phyloP scores from a whole-genome alignment of 2,113 vertebrate genomes.

The Indicator indicator region DNA sequence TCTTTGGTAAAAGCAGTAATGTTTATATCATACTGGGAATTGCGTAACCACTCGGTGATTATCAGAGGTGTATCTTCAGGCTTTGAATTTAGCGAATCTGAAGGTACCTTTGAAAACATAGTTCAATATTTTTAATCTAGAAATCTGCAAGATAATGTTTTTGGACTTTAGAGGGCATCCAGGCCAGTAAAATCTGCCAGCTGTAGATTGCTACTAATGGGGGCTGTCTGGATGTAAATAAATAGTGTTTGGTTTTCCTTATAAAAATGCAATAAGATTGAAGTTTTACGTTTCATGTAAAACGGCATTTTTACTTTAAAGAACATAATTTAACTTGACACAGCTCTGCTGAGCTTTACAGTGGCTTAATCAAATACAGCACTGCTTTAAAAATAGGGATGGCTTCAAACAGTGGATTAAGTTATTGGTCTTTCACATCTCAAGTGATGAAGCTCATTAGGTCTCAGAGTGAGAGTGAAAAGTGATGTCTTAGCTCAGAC shows the following conservation, averaged over 20 bases:
- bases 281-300: background rate
- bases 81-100: background rate
- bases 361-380: slow-evolving; percentile 65
- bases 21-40: background rate
- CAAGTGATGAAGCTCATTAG: slow-evolving; percentile 50
- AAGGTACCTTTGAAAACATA: background rate
- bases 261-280: slow-evolving; percentile 8
- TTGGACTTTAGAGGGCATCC: background rate
- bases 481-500: slow-evolving; percentile 18
- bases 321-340: slow-evolving; percentile 55
- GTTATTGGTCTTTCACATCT: slow-evolving; percentile 63
- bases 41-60: background rate
- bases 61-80: background rate
- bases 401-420: slow-evolving; percentile 63
- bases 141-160: background rate
- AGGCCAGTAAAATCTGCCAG: background rate
- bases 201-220: background rate
- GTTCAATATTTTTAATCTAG: background rate
- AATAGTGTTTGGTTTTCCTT: slow-evolving; percentile 19
- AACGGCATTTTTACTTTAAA: slow-evolving; percentile 41
- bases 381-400: slow-evolving; percentile 45
- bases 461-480: slow-evolving; percentile 30
- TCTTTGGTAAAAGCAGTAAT: background rate
- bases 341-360: slow-evolving; percentile 37
- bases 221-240: slow-evolving; percentile 23